Percentiles rank a stretch among this genome's conserved stretches.
Conservation (phyloP, 1,140 invertebrate species). For the Solenopsis invicta region DNA sequence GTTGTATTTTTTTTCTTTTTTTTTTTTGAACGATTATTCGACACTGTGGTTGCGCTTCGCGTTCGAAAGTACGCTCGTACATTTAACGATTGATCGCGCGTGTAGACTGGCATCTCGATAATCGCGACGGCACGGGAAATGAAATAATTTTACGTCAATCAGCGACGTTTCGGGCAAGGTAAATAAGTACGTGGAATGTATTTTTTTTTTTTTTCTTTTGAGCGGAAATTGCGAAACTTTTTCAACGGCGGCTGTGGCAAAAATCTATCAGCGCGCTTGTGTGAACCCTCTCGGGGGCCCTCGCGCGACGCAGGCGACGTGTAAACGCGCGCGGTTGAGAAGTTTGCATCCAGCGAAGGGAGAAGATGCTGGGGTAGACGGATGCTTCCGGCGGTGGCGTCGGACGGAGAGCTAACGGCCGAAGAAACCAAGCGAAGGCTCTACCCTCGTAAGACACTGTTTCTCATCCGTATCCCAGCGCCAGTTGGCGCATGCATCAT, state of each 20-base stretch:
- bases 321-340: slow-evolving; percentile 59
- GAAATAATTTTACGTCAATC: slow-evolving; percentile 51
- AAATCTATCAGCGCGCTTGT: slow-evolving; percentile 47
- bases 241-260: slow-evolving; percentile 7
- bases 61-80: slow-evolving; percentile 10
- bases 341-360: slow-evolving; percentile 33
- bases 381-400: slow-evolving; percentile 46
- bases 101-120: not conserved
- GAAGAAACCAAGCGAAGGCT: slow-evolving; percentile 55
- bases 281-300: not conserved
- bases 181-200: slow-evolving; percentile 21
- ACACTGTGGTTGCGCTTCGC: not conserved
- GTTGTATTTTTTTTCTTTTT: slow-evolving; percentile 11
- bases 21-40: not conserved
- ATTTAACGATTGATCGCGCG: slow-evolving; percentile 19
- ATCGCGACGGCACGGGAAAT: slow-evolving; percentile 27
- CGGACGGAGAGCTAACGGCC: slow-evolving; percentile 53
- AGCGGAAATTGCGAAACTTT: slow-evolving; percentile 58
- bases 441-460: slow-evolving; percentile 67
- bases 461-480: slow-evolving; percentile 76
- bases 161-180: not conserved
- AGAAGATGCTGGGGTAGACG: not conserved
- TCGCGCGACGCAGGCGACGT: slow-evolving; percentile 27
- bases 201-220: not conserved
- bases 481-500: slow-evolving; percentile 79